Evolutionary conservation across 2,113 vertebrate genomes (phyloP).

Genomic region (Lampris megalopsis): DNA sequence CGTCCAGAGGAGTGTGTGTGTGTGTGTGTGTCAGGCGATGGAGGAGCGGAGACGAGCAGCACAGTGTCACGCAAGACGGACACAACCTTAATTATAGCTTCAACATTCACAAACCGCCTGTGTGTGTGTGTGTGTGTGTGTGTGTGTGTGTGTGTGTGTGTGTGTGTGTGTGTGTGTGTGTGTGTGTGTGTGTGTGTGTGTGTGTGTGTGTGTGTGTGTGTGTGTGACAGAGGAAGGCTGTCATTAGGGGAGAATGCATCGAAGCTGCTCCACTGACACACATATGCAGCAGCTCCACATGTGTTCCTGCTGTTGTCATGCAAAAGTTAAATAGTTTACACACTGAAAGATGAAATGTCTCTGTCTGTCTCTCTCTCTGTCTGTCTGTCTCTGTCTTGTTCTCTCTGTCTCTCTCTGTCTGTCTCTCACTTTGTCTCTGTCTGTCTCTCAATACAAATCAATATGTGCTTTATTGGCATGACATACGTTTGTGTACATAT

Average conservation of each 20-base stretch:
- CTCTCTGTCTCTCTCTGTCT: constrained; percentile 1
- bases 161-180: neutral
- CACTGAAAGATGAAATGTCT: neutral
- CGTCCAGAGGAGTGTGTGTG: neutral
- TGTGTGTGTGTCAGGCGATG: constrained; percentile 9
- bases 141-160: neutral
- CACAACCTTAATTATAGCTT: no score
- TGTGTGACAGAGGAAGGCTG: constrained; percentile 38
- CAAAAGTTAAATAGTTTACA: neutral
- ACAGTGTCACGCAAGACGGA: no score
- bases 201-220: constrained; percentile 13
- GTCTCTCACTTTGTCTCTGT: no score
- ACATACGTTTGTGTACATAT: no score
- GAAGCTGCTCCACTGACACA: constrained; percentile 52
- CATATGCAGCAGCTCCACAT: constrained; percentile 1
- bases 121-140: constrained; percentile 11
- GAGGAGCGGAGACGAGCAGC: no score
- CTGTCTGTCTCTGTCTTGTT: neutral
- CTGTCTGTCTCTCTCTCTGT: constrained; percentile 17
- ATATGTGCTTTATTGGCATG: no score
- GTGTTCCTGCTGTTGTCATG: neutral
- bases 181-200: constrained; percentile 1
- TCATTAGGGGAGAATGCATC: constrained; percentile 61
- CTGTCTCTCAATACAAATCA: no score
- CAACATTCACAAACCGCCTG: neutral